Conservation (phyloP, 2,888 invertebrate genomes). For the Nezara viridula region DNA sequence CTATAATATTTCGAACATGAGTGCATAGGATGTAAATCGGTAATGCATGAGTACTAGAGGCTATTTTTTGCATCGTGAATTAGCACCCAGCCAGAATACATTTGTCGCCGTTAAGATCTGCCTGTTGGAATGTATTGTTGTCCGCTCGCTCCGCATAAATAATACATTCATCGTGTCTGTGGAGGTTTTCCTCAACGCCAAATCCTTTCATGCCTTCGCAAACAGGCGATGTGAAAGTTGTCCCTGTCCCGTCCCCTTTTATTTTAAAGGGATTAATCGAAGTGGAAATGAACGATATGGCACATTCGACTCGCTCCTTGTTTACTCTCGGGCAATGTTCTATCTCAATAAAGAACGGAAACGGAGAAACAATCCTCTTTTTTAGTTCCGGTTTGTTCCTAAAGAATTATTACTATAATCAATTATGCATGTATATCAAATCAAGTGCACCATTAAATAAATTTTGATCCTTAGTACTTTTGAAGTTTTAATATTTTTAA, state of each 20-base stretch:
- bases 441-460: too few species aligned
- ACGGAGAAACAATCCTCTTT: background rate
- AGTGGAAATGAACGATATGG: background rate
- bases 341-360: background rate
- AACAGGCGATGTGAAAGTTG: background rate
- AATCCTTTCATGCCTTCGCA: background rate
- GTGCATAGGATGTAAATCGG: background rate
- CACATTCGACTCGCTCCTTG: background rate
- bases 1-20: background rate
- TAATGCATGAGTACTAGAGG: background rate
- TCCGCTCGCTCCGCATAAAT: background rate
- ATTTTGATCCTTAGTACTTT: too few species aligned
- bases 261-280: constrained; percentile 5
- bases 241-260: background rate
- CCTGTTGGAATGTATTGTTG: constrained; percentile 6
- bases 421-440: too few species aligned
- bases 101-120: background rate
- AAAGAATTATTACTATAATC: too few species aligned
- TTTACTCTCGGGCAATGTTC: background rate
- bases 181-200: background rate
- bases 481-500: too few species aligned
- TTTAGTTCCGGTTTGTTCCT: too few species aligned
- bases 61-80: background rate
- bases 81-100: background rate
- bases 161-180: constrained; percentile 1